These are phyloP conservation scores for Xestoiulus laeticollis DNA, from an alignment of 2,888 invertebrate genomes.

Conservation along the genomic window DNA sequence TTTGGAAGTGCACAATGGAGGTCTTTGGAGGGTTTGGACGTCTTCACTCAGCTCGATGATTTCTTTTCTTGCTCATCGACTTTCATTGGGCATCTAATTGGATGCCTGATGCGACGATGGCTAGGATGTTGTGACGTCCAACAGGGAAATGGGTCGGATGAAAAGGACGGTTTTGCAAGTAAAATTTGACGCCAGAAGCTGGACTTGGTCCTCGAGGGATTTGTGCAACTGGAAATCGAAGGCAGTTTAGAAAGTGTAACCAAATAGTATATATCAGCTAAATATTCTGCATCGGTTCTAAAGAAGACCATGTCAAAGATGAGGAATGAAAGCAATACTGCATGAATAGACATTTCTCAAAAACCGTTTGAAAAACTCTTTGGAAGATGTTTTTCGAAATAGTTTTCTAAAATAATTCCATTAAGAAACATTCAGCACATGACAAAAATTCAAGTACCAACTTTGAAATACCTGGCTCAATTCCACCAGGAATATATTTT, in stretches of 20 bases:
- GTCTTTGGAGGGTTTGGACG: conserved; percentile 12
- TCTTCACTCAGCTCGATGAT: conserved; percentile 20
- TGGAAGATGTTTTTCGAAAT: no score
- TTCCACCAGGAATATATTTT: no score
- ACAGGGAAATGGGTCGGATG: background rate
- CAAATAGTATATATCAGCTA: background rate
- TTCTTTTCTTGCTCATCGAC: conserved; percentile 26
- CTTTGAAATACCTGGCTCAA: no score
- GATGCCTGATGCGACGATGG: conserved; percentile 20
- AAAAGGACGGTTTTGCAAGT: conserved; percentile 26
- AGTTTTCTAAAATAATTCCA: no score
- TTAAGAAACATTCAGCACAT: no score
- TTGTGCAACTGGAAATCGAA: background rate
- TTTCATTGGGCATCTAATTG: conserved; percentile 14
- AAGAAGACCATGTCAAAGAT: background rate
- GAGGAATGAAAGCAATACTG: background rate
- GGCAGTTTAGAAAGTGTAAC: conserved; percentile 11
- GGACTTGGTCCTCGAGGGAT: background rate
- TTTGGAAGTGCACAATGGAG: conserved; percentile 9
- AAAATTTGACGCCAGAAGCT: background rate
- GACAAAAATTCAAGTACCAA: no score
- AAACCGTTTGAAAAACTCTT: no score
- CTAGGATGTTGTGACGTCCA: background rate
- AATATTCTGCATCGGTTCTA: background rate
- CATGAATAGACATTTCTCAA: no score